phyloP scores from a whole-genome alignment of 2,888 invertebrate genomes.

The Athrips mouffetella region DNA sequence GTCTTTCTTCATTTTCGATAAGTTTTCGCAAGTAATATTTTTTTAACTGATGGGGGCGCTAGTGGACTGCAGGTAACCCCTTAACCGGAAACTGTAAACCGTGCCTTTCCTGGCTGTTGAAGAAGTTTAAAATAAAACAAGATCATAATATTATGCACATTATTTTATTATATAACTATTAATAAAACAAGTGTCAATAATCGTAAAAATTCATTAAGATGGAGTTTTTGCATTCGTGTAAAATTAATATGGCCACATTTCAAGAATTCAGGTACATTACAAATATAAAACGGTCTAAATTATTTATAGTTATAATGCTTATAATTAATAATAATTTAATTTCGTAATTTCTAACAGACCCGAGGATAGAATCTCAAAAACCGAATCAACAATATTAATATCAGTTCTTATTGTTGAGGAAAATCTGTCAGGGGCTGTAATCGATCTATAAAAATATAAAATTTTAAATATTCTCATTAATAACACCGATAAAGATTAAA shows the following conservation, averaged over 20 bases:
- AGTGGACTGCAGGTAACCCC: no score
- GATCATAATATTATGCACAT: constrained; percentile 52
- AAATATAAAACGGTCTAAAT: constrained; percentile 60
- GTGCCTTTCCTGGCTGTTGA: background rate
- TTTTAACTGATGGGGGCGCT: no score
- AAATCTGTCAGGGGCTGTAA: constrained; percentile 45
- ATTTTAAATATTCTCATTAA: constrained; percentile 51
- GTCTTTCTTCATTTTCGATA: no score
- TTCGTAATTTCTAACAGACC: constrained; percentile 67
- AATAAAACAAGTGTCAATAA: constrained; percentile 66
- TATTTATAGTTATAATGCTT: constrained; percentile 41
- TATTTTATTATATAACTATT: constrained; percentile 66
- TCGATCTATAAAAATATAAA: constrained; percentile 57
- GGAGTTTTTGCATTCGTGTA: constrained; percentile 46
- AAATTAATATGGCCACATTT: constrained; percentile 74
- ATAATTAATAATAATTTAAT: constrained; percentile 68
- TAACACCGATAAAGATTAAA: constrained; percentile 46
- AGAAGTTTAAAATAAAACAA: constrained; percentile 15
- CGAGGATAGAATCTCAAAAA: constrained; percentile 62
- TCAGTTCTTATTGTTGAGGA: constrained; percentile 50
- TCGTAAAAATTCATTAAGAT: constrained; percentile 52
- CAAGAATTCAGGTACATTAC: constrained; percentile 75
- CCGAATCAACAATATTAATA: constrained; percentile 51
- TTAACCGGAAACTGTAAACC: no score
- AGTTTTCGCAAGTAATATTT: no score